Conservation (phyloP, 2,113 vertebrate species). For the Brachirus orientalis region DNA sequence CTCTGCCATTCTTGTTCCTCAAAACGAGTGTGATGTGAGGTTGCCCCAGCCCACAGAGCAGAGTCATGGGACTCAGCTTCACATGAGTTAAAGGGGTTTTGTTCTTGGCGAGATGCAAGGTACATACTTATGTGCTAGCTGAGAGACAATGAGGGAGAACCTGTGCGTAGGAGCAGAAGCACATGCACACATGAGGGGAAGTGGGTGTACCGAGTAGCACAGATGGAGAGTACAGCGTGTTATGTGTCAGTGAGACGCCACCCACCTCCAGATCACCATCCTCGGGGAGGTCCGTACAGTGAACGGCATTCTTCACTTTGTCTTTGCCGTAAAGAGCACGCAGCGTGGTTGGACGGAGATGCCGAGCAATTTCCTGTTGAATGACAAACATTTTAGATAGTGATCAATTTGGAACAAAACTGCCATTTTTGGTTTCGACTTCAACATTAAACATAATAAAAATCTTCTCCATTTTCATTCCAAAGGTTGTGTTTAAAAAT, state of each 20-base stretch:
- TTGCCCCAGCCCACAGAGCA: slow-evolving; percentile 66
- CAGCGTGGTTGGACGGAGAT: slow-evolving; percentile 88
- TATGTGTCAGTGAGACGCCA: not conserved
- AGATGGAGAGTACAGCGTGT: not conserved
- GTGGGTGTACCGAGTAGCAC: not conserved
- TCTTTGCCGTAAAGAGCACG: slow-evolving; percentile 90
- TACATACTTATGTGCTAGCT: slow-evolving; percentile 37
- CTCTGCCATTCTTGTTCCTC: slow-evolving; percentile 65
- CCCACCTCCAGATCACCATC: slow-evolving; percentile 92
- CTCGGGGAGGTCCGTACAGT: slow-evolving; percentile 95
- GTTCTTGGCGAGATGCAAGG: slow-evolving; percentile 46
- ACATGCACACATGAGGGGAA: not conserved
- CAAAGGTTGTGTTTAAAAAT: not conserved
- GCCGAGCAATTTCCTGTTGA: slow-evolving; percentile 89
- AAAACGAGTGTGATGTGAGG: slow-evolving; percentile 64
- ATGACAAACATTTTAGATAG: slow-evolving; percentile 11
- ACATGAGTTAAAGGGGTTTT: slow-evolving; percentile 27
- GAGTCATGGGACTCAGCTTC: slow-evolving; percentile 74
- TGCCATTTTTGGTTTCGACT: not conserved
- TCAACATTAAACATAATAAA: not conserved
- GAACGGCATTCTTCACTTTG: slow-evolving; percentile 92
- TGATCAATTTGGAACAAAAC: not conserved
- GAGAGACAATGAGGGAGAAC: slow-evolving; percentile 33
- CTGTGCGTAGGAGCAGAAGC: slow-evolving; percentile 23
- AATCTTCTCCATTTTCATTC: no score